Base-by-base conservation (phyloP, 2,113 vertebrate species). In the Turdus rufiventris region DNA sequence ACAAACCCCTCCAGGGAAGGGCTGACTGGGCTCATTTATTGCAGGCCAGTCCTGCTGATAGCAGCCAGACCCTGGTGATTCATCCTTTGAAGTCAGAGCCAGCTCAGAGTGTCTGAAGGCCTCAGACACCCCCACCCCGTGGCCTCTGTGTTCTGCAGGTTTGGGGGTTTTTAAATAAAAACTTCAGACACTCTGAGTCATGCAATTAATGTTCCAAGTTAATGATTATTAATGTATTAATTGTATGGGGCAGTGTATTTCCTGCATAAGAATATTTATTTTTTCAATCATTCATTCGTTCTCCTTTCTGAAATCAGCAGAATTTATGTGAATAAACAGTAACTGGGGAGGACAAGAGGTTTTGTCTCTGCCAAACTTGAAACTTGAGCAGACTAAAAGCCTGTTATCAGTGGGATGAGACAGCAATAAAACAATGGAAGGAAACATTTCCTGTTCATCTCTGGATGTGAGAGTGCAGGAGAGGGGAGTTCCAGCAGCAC, bases 61-160 rank as follows among this genome's bases (percentile, higher is more conserved):
- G 19, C 78, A 76, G 1, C 6, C 75, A 60, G 58, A 21, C 43
- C 51, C 75, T 93, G 95, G 29, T 89, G 87, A 91, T 73, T 95
- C 87, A 87, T 62, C 73, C 74, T 95, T 85, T 91, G 81, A 95
- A 91, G 85, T 67, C 38, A 78, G 66, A 93, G 75, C 82, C 91
- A 95, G 75, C 86, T 83, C 79, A 40, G 48, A 62, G 67, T 51
- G 73, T 81, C 72, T 77, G 61, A 54, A 34, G 60, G 51, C 60
- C 62, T 73, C 47, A 54, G 58, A 25, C 71, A 51, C 71, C 67
- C 34, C 43, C 4, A 1, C 23, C 86, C 68, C 11, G 0, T 62
- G 75, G 47, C 88, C 75, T 90, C 65, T 54, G 66, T 68, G 61
- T 87, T 68, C 63, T 88, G 42, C 20, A 23, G 31, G 43, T 28